A percentile compares a stretch with the other conserved stretches of the same genome.
Conservation (phyloP, 2,113 vertebrate species). For the Gymnarchus niloticus region DNA sequence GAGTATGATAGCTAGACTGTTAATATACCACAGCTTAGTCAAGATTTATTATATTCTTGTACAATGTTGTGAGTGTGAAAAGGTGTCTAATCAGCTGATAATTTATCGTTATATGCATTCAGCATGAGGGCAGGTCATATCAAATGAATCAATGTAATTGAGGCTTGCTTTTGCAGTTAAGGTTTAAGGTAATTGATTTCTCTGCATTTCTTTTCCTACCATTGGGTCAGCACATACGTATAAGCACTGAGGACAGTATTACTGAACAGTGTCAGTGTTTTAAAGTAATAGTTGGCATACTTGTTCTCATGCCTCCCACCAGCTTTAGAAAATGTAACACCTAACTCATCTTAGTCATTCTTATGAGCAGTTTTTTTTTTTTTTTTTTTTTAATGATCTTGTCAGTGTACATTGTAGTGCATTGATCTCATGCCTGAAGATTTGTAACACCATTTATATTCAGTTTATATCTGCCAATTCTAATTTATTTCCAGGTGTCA, state of each 20-base stretch:
- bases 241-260: neutral
- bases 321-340: constrained; percentile 1
- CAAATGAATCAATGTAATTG: constrained; percentile 23
- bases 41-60: constrained; percentile 16
- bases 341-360: neutral
- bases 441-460: neutral
- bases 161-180: constrained; percentile 18
- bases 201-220: constrained; percentile 2
- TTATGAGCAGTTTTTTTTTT: neutral
- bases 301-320: neutral
- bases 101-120: constrained; percentile 25
- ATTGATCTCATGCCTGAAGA: neutral
- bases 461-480: neutral
- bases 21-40: constrained; percentile 13
- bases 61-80: constrained; percentile 13
- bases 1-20: neutral
- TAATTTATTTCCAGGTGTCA: neutral
- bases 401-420: neutral
- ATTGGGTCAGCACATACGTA: neutral
- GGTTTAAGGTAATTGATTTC: constrained; percentile 14
- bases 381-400: neutral
- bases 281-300: too few species aligned
- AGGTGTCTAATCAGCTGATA: constrained; percentile 28
- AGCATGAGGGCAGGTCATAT: neutral
- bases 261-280: too few species aligned